These are phyloP conservation scores for Pimpla rufipes DNA, from an alignment of 2,888 invertebrate genomes.

Conservation along the genomic window DNA sequence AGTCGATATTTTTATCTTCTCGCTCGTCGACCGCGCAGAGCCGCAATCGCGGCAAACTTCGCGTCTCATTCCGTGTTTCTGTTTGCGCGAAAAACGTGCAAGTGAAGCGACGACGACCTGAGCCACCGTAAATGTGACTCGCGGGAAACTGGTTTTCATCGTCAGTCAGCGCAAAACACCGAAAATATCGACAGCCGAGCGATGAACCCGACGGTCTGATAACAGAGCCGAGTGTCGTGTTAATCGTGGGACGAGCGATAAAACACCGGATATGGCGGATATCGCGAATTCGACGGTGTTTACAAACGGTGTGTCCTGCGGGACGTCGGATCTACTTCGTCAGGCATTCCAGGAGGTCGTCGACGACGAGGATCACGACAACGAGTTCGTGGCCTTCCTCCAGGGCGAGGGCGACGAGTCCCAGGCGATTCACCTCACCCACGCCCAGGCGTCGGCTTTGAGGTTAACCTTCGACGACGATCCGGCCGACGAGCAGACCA, in stretches of 20 bases:
- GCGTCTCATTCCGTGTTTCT: constrained; percentile 70
- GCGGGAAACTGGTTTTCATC: constrained; percentile 52
- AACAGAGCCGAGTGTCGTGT: not conserved
- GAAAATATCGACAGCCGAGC: constrained; percentile 21
- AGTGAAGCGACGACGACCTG: too few relatives aligned
- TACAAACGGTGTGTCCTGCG: constrained; percentile 78
- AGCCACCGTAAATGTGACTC: constrained; percentile 55
- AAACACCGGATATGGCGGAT: constrained; percentile 76
- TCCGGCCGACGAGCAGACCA: constrained; percentile 70
- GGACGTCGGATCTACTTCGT: constrained; percentile 80
- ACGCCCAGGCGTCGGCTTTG: constrained; percentile 83
- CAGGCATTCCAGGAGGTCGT: constrained; percentile 82
- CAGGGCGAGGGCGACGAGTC: constrained; percentile 79
- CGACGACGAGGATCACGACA: constrained; percentile 77
- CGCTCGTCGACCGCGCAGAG: not conserved
- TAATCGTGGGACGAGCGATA: constrained; percentile 3
- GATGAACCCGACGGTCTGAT: constrained; percentile 31
- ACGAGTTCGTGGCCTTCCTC: constrained; percentile 82
- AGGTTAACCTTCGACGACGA: constrained; percentile 83
- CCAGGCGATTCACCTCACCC: constrained; percentile 83
- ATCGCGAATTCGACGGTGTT: constrained; percentile 78
- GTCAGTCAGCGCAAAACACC: constrained; percentile 1
- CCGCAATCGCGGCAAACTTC: constrained; percentile 60
- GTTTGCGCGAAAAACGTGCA: constrained; percentile 78
- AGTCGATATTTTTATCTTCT: not conserved